Evolutionary conservation across 2,888 invertebrate genomes (phyloP).

Genomic region (Drosophila sordidula): DNA sequence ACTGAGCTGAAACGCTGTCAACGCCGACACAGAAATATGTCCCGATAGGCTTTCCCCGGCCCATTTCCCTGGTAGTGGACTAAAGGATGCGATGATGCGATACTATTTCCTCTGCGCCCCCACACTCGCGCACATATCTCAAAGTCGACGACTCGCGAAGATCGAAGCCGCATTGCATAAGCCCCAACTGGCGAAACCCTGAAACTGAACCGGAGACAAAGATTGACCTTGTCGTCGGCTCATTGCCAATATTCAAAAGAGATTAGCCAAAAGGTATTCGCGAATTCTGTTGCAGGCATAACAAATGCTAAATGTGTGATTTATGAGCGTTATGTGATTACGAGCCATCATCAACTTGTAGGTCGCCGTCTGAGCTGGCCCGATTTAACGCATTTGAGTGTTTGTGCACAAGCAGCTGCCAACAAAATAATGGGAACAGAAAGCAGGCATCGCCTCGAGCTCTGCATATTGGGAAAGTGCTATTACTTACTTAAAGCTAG

Average conservation of each 20-base stretch:
- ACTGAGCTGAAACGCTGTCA: constrained; percentile 60
- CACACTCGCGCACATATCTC: constrained; percentile 19
- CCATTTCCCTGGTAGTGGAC: constrained; percentile 16
- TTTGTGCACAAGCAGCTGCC: constrained; percentile 29
- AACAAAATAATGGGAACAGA: constrained; percentile 10
- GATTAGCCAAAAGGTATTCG: constrained; percentile 66
- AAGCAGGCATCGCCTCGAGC: constrained; percentile 17
- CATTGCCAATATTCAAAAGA: constrained; percentile 63
- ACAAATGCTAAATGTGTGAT: constrained; percentile 52
- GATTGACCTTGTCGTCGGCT: constrained; percentile 70
- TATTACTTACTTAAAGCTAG: neutral
- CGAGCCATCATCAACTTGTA: constrained; percentile 41
- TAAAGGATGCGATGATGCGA: constrained; percentile 52
- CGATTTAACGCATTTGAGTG: constrained; percentile 19
- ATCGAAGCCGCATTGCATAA: constrained; percentile 43
- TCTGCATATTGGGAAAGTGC: neutral
- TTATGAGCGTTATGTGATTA: constrained; percentile 59
- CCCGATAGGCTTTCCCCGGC: constrained; percentile 4
- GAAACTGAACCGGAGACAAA: constrained; percentile 6
- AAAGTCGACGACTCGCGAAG: constrained; percentile 48
- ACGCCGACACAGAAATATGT: constrained; percentile 53
- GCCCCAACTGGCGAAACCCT: constrained; percentile 18
- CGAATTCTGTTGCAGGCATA: constrained; percentile 43
- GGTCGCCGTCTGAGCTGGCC: constrained; percentile 13
- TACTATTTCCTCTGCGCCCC: constrained; percentile 52